Evolutionary conservation across 2,113 vertebrate genomes (phyloP).

Genomic region (Periophthalmodon schlosseri): DNA sequence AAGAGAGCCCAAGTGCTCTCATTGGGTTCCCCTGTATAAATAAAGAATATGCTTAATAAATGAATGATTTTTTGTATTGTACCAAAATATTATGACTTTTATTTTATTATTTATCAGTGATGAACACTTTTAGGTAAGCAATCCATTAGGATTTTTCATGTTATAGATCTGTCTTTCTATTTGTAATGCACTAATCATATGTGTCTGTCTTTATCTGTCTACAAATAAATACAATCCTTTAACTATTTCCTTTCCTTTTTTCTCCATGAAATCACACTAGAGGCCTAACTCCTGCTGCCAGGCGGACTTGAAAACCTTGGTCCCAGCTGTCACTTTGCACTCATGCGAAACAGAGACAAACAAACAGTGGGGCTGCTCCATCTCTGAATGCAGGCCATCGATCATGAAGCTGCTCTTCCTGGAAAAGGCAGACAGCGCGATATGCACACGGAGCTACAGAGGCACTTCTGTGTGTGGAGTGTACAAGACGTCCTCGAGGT

Average conservation of each 20-base stretch:
- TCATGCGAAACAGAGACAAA: slow-evolving; percentile 64
- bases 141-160: no score
- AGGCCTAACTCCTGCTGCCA: slow-evolving; percentile 41
- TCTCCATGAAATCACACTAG: slow-evolving; percentile 17
- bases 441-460: slow-evolving; percentile 26
- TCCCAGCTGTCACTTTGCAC: slow-evolving; percentile 64
- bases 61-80: no score
- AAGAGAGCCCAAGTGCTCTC: no score
- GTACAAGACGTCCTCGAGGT: slow-evolving; percentile 32
- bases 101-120: no score
- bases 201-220: background rate
- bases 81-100: no score
- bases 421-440: slow-evolving; percentile 60
- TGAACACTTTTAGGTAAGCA: no score
- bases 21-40: no score
- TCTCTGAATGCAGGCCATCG: slow-evolving; percentile 64
- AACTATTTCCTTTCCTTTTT: slow-evolving; percentile 14
- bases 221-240: background rate
- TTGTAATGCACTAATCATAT: background rate
- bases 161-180: background rate
- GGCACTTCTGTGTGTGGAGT: slow-evolving; percentile 6
- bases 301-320: slow-evolving; percentile 43
- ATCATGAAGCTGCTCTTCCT: slow-evolving; percentile 66
- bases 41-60: no score
- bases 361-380: slow-evolving; percentile 63